Evolutionary conservation across 1,140 invertebrate genomes (phyloP).

Genomic region (Episyrphus balteatus): DNA sequence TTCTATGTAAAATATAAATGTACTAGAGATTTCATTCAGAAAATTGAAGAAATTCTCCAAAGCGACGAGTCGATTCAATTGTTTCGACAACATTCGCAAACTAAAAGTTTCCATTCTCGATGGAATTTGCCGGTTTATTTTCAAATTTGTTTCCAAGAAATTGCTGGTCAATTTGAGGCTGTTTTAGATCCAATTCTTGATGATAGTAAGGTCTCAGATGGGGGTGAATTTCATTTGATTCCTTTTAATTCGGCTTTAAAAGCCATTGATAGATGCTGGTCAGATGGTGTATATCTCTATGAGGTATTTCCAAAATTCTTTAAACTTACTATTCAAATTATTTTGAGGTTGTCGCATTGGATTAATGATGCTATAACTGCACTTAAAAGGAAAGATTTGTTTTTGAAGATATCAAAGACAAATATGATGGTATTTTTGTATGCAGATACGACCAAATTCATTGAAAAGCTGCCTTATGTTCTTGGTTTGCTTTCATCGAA

Average conservation of each 20-base stretch:
- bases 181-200: slow-evolving; percentile 20
- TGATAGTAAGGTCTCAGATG: slow-evolving; percentile 8
- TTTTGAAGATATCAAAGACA: neutral
- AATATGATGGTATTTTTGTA: neutral
- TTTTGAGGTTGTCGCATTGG: slow-evolving; percentile 67
- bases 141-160: slow-evolving; percentile 87
- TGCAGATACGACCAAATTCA: neutral
- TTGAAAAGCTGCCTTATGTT: too few species aligned
- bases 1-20: slow-evolving; percentile 75
- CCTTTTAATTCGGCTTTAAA: slow-evolving; percentile 23
- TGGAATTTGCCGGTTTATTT: slow-evolving; percentile 95
- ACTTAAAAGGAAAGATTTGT: too few species aligned
- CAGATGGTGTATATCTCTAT: slow-evolving; percentile 57
- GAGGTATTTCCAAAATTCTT: slow-evolving; percentile 72
- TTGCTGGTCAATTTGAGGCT: slow-evolving; percentile 51
- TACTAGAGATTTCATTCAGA: slow-evolving; percentile 66
- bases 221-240: slow-evolving; percentile 6
- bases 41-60: slow-evolving; percentile 58
- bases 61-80: slow-evolving; percentile 41
- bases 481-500: too few species aligned
- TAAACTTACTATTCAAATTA: slow-evolving; percentile 73
- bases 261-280: slow-evolving; percentile 55
- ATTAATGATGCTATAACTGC: slow-evolving; percentile 37
- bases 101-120: slow-evolving; percentile 63
- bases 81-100: slow-evolving; percentile 53